phyloP scores from a whole-genome alignment of 1,140 invertebrate species.

The Phocides pigmalion region DNA sequence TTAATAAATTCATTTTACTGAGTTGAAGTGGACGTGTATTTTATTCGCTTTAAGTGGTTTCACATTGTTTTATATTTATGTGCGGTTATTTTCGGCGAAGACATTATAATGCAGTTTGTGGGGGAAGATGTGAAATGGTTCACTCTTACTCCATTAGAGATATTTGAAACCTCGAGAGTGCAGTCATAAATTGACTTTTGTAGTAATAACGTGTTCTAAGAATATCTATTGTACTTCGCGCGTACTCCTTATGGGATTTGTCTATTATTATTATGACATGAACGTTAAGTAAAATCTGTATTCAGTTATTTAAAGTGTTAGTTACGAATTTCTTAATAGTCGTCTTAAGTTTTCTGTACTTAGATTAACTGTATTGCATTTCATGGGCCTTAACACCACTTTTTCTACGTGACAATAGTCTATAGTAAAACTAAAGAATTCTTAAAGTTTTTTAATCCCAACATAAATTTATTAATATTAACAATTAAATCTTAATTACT shows the following conservation, averaged over 20 bases:
- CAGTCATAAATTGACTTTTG: constrained; percentile 81
- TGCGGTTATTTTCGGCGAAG: constrained; percentile 80
- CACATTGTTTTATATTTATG: constrained; percentile 84
- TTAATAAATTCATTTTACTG: constrained; percentile 84
- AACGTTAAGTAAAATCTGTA: not conserved
- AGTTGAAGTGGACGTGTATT: constrained; percentile 82
- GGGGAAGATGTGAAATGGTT: constrained; percentile 77
- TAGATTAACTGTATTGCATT: too few relatives aligned
- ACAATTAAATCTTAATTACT: too few relatives aligned
- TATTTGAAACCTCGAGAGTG: constrained; percentile 81
- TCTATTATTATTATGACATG: not conserved
- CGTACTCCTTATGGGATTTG: constrained; percentile 21
- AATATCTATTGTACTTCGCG: constrained; percentile 56
- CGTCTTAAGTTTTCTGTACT: too few relatives aligned
- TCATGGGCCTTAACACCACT: too few relatives aligned
- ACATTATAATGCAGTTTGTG: constrained; percentile 82
- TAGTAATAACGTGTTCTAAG: constrained; percentile 70
- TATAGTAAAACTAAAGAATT: too few relatives aligned
- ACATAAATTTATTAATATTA: too few relatives aligned
- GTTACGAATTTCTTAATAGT: too few relatives aligned
- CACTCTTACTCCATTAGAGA: constrained; percentile 81
- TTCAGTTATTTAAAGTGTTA: too few relatives aligned
- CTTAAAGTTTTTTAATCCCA: too few relatives aligned
- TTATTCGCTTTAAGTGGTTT: constrained; percentile 84
- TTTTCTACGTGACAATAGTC: too few relatives aligned